These are phyloP conservation scores for Brenthis hecate DNA, from an alignment of 2,888 invertebrate genomes.

Conservation along the genomic window DNA sequence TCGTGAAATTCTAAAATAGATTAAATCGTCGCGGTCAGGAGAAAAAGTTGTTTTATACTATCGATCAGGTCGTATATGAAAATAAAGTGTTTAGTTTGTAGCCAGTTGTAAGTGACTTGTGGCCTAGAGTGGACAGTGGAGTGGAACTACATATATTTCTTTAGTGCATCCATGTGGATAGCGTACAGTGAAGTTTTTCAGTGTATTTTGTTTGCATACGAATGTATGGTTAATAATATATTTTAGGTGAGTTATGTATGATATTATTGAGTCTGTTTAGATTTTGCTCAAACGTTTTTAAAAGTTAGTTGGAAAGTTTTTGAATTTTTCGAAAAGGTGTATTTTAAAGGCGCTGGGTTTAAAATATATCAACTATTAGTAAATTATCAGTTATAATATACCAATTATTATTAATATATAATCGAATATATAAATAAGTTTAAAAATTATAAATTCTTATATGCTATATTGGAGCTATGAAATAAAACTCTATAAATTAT, in stretches of 20 bases:
- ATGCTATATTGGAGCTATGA: too few species aligned
- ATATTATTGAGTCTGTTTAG: not conserved
- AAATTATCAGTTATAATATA: too few species aligned
- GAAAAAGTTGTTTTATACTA: slow-evolving; percentile 35
- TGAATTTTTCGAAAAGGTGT: too few species aligned
- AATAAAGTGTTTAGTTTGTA: slow-evolving; percentile 73
- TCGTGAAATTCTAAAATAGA: slow-evolving; percentile 22
- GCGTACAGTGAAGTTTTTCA: not conserved
- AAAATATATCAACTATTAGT: too few species aligned
- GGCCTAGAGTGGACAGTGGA: slow-evolving; percentile 61
- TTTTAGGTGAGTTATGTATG: not conserved
- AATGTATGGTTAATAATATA: not conserved
- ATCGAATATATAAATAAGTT: too few species aligned
- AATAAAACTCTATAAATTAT: too few species aligned
- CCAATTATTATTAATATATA: too few species aligned
- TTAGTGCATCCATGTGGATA: slow-evolving; percentile 61
- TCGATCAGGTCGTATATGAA: slow-evolving; percentile 63
- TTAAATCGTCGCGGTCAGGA: slow-evolving; percentile 22
- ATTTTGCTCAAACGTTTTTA: too few species aligned
- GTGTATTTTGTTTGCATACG: slow-evolving; percentile 46
- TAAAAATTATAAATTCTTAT: too few species aligned
- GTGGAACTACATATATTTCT: slow-evolving; percentile 57
- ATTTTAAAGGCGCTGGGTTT: too few species aligned
- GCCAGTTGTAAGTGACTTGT: slow-evolving; percentile 75
- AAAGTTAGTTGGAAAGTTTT: too few species aligned